These are phyloP conservation scores for Ammodytes marinus DNA, from an alignment of 2,113 vertebrate species.

Conservation along the genomic window DNA sequence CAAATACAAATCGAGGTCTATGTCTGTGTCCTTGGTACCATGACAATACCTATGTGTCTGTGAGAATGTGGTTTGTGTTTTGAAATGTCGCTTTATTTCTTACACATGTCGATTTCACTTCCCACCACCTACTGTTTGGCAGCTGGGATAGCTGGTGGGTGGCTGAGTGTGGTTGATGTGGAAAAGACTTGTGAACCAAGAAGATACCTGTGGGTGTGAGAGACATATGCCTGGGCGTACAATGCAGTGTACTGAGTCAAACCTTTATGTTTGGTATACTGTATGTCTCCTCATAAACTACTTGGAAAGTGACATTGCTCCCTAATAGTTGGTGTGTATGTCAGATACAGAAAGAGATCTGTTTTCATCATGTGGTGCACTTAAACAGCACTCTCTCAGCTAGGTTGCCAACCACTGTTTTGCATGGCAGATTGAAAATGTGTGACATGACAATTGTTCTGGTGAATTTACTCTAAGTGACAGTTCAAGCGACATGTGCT, in stretches of 20 bases:
- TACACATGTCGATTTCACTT: constrained; percentile 38
- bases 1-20: constrained; percentile 1
- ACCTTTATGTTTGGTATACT: constrained; percentile 23
- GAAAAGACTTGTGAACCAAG: constrained; percentile 58
- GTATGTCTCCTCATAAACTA: constrained; percentile 8
- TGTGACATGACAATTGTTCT: constrained; percentile 1
- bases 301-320: constrained; percentile 46
- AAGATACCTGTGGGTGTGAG: constrained; percentile 65
- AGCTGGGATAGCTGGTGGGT: constrained; percentile 68
- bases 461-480: constrained; percentile 9
- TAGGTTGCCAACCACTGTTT: not conserved
- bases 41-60: constrained; percentile 18
- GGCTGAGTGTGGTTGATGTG: constrained; percentile 44
- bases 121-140: constrained; percentile 68
- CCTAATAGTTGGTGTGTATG: constrained; percentile 23
- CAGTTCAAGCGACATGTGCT: constrained; percentile 8
- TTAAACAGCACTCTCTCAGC: constrained; percentile 4
- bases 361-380: constrained; percentile 12
- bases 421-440: not conserved
- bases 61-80: constrained; percentile 21
- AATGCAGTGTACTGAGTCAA: constrained; percentile 25
- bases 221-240: constrained; percentile 53
- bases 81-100: constrained; percentile 43
- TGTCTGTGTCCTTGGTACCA: constrained; percentile 9
- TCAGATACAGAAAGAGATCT: constrained; percentile 36